These are phyloP conservation scores for Lepidurus apus DNA, from an alignment of 1,140 invertebrate genomes.

Conservation along the genomic window DNA sequence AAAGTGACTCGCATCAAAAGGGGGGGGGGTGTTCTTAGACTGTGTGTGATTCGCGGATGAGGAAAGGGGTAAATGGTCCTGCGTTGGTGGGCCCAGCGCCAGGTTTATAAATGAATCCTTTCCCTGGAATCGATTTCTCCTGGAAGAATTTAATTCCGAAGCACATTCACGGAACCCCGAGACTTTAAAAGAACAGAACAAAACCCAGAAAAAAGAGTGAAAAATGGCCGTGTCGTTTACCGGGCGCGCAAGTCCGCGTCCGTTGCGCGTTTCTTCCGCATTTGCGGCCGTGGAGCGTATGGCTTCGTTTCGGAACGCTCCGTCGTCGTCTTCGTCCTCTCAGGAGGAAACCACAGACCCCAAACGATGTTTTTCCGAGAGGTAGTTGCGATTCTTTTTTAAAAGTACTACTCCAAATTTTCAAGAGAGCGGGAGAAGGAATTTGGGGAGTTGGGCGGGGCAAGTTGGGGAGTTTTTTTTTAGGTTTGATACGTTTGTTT, in stretches of 20 bases:
- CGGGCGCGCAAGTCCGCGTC: conserved; percentile 3
- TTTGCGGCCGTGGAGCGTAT: conserved; percentile 6
- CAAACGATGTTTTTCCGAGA: neutral
- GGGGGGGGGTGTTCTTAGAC: too few species aligned
- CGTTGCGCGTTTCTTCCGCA: conserved; percentile 7
- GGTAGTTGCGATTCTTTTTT: neutral
- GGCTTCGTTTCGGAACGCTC: conserved; percentile 5
- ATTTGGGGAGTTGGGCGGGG: neutral
- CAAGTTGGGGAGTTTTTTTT: neutral
- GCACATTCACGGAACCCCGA: neutral
- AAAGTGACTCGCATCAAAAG: too few species aligned
- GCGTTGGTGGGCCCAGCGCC: neutral
- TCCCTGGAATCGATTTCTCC: conserved; percentile 8
- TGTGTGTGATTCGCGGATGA: too few species aligned
- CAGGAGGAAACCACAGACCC: conserved; percentile 13
- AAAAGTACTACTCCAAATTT: too few species aligned
- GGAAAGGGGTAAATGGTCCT: neutral
- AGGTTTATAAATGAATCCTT: conserved; percentile 11
- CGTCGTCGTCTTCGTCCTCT: neutral
- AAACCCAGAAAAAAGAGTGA: neutral
- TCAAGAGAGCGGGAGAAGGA: too few species aligned
- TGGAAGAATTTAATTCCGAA: neutral
- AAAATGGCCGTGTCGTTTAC: conserved; percentile 14
- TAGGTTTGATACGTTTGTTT: neutral
- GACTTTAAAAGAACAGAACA: neutral